These are phyloP conservation scores for Phrynocephalus guinanensis DNA, from an alignment of 2,797 vertebrate species.

Conservation along the genomic window DNA sequence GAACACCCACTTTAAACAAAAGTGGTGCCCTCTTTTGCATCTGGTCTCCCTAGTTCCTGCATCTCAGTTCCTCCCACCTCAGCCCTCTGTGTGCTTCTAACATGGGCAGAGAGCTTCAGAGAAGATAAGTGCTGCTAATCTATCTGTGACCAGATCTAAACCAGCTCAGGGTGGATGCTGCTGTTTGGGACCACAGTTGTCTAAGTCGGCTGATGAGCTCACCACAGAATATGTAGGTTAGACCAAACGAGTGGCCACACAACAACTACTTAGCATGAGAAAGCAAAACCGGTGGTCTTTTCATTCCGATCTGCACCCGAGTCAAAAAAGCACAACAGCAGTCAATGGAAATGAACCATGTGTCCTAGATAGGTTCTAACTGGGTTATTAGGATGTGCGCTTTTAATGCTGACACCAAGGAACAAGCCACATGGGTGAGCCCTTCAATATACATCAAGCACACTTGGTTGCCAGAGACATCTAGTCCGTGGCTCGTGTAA, in stretches of 20 bases:
- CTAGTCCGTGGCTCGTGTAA: background rate
- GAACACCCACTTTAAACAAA: no score
- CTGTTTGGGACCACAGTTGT: background rate
- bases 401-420: background rate
- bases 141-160: constrained; percentile 13
- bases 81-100: background rate
- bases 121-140: background rate
- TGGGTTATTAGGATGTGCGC: background rate
- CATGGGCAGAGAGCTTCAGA: background rate
- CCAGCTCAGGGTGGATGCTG: background rate
- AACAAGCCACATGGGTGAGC: no score
- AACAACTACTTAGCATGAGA: background rate
- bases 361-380: background rate
- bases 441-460: no score
- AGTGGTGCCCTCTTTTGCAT: background rate
- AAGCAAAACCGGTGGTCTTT: background rate
- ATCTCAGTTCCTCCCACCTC: background rate
- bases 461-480: background rate
- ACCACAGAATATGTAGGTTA: background rate
- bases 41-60: background rate
- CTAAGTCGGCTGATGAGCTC: background rate
- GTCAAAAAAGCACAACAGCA: background rate
- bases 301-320: background rate
- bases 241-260: background rate
- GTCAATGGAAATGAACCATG: background rate